Percentiles rank a stretch among this genome's conserved stretches.
Evolutionary conservation across 2,888 invertebrate species (phyloP).

Genomic region (Harpalus rubripes): DNA sequence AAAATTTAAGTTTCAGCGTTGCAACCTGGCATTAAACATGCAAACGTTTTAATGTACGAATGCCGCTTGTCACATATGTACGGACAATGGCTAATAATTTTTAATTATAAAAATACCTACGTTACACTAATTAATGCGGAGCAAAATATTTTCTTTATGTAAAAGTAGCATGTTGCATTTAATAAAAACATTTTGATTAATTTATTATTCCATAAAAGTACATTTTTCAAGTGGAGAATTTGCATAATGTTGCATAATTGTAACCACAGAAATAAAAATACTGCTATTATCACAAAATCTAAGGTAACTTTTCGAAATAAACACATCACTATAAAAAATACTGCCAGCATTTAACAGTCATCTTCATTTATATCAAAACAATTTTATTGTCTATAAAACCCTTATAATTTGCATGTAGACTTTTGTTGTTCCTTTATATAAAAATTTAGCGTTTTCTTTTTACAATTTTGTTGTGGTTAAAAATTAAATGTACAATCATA

Average conservation of each 20-base stretch:
- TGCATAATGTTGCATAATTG: conserved; percentile 13
- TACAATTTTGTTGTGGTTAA: too few relatives aligned
- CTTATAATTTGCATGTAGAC: too few relatives aligned
- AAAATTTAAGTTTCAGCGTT: too few relatives aligned
- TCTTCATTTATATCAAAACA: conserved; percentile 18
- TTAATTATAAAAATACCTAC: neutral
- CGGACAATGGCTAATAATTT: too few relatives aligned
- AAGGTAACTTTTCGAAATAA: conserved; percentile 13
- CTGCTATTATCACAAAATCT: conserved; percentile 17
- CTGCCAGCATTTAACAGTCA: neutral
- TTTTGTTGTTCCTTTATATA: too few relatives aligned
- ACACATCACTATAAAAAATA: neutral
- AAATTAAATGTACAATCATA: too few relatives aligned
- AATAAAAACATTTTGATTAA: neutral
- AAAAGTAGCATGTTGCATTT: neutral
- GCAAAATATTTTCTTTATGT: neutral
- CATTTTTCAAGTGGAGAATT: conserved; percentile 1
- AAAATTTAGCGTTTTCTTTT: too few relatives aligned
- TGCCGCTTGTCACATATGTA: too few relatives aligned
- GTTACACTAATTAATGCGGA: neutral
- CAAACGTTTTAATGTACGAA: too few relatives aligned
- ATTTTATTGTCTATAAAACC: conserved; percentile 26
- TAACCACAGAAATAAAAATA: neutral
- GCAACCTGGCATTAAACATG: too few relatives aligned
- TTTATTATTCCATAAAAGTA: conserved; percentile 8